These are phyloP conservation scores for Caenorhabditis auriculariae DNA, from an alignment of 2,888 invertebrate genomes.

Conservation along the genomic window DNA sequence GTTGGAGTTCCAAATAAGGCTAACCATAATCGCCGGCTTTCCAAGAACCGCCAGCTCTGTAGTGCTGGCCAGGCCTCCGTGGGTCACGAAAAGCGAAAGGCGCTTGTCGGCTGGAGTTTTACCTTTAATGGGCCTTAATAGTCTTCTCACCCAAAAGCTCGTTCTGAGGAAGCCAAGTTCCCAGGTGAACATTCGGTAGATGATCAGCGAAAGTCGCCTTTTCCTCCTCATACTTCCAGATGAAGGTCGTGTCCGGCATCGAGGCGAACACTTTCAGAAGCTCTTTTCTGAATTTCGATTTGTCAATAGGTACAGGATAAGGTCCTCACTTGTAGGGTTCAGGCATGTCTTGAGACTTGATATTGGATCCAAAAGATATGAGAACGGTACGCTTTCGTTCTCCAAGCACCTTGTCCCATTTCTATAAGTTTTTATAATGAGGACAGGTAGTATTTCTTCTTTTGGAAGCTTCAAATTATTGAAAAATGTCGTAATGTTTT, in stretches of 20 bases:
- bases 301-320: too few species aligned
- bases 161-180: conserved; percentile 43
- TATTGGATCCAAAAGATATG: conserved; percentile 33
- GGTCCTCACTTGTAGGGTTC: conserved; percentile 16
- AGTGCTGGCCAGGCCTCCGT: conserved; percentile 16
- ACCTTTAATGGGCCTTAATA: neutral
- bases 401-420: conserved; percentile 23
- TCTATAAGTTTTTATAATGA: too few species aligned
- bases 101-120: conserved; percentile 6
- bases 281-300: conserved; percentile 7
- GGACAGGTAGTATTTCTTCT: too few species aligned
- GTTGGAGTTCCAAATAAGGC: too few species aligned
- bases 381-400: conserved; percentile 22
- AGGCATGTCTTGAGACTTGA: conserved; percentile 23
- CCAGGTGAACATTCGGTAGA: conserved; percentile 35
- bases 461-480: too few species aligned
- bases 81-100: conserved; percentile 15
- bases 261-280: conserved; percentile 6
- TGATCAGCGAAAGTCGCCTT: neutral
- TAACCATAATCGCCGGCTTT: conserved; percentile 17
- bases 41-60: conserved; percentile 13
- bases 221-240: conserved; percentile 44
- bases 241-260: conserved; percentile 29
- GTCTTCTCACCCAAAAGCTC: conserved; percentile 22
- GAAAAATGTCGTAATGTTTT: too few species aligned